Evolutionary conservation across 2,888 invertebrate genomes (phyloP).

Genomic region (Eremobia ochroleuca): DNA sequence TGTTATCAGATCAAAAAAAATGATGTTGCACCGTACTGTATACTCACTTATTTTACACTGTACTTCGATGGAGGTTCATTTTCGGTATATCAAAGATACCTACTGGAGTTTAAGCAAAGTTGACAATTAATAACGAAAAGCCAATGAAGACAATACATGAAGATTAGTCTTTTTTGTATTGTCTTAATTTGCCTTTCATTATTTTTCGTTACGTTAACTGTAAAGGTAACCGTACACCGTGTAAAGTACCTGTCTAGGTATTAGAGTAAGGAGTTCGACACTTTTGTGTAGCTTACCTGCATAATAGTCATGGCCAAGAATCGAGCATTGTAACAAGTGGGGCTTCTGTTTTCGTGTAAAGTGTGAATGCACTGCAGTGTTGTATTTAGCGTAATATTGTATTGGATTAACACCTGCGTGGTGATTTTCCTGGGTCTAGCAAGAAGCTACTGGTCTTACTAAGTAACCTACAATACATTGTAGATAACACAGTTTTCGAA

Average conservation of each 20-base stretch:
- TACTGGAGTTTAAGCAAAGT: neutral
- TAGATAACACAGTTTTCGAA: neutral
- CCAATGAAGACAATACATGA: neutral
- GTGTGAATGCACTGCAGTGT: constrained; percentile 10
- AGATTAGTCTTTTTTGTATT: neutral
- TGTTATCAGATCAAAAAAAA: neutral
- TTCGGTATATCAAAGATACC: neutral
- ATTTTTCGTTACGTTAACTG: no score
- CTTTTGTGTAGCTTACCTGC: neutral
- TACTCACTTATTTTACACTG: neutral
- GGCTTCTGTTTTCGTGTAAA: neutral
- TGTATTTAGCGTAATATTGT: constrained; percentile 56
- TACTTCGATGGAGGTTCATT: neutral
- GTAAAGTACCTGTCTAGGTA: no score
- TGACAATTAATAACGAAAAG: neutral
- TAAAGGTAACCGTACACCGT: neutral
- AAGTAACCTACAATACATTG: neutral
- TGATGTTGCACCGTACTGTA: neutral
- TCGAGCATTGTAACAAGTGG: neutral
- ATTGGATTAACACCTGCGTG: constrained; percentile 55
- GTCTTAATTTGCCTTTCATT: no score
- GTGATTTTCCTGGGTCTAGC: constrained; percentile 33
- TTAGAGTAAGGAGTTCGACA: neutral
- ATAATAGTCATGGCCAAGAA: neutral
- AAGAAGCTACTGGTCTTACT: neutral